These are phyloP conservation scores for Didymodactylos carnosus DNA, from an alignment of 2,888 invertebrate genomes.

Conservation along the genomic window DNA sequence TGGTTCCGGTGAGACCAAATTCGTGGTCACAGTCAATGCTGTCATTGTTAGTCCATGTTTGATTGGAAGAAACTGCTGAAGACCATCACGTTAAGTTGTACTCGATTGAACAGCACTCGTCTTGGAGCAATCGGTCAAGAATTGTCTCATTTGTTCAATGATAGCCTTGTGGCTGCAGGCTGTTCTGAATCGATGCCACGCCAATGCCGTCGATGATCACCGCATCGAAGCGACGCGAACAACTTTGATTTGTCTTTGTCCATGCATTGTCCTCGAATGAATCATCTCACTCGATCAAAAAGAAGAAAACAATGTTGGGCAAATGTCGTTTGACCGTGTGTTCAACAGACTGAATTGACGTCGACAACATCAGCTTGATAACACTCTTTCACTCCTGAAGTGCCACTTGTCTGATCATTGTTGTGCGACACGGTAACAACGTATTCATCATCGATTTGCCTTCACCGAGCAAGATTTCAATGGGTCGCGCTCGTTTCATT, in stretches of 20 bases:
- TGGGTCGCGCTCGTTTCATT: no score
- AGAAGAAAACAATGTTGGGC: no score
- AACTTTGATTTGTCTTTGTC: no score
- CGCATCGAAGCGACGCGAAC: not conserved
- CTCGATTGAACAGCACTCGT: conserved; percentile 17
- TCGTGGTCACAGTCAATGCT: conserved; percentile 15
- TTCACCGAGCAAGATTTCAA: no score
- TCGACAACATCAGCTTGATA: conserved; percentile 14
- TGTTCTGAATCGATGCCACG: not conserved
- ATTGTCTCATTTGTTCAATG: not conserved
- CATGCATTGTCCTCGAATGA: no score
- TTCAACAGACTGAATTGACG: conserved; percentile 4
- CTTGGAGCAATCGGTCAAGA: conserved; percentile 13
- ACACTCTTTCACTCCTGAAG: conserved; percentile 7
- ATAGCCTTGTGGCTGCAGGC: not conserved
- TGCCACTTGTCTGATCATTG: not conserved
- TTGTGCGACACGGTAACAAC: no score
- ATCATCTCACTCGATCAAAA: no score
- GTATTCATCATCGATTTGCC: no score
- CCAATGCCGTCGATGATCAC: conserved; percentile 14
- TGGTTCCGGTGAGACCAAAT: conserved; percentile 22
- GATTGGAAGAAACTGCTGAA: conserved; percentile 18
- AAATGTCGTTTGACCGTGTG: conserved; percentile 5
- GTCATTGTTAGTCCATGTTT: conserved; percentile 17
- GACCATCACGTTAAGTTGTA: conserved; percentile 18